These are phyloP conservation scores for Plagodis dolabraria DNA, from an alignment of 2,888 invertebrate species.

Conservation along the genomic window DNA sequence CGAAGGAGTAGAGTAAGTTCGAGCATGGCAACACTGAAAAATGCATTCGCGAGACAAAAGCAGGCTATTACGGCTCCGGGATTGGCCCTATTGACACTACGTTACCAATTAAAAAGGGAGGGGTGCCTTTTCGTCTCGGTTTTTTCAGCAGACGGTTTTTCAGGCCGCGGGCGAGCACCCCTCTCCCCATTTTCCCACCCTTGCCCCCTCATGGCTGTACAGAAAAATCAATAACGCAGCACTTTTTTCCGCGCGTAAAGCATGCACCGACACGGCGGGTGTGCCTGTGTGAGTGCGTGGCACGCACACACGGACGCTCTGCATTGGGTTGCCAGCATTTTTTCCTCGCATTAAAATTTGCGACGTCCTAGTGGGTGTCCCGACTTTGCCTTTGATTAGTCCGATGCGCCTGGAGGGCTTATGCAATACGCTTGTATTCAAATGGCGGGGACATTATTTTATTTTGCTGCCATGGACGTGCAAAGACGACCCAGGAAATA, in stretches of 20 bases:
- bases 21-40: constrained; percentile 76
- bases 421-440: constrained; percentile 46
- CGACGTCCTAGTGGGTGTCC: constrained; percentile 52
- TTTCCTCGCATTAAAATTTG: constrained; percentile 74
- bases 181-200: constrained; percentile 50
- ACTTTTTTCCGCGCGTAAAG: constrained; percentile 86
- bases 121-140: constrained; percentile 84
- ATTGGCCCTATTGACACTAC: constrained; percentile 85
- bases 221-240: constrained; percentile 86
- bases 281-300: constrained; percentile 55
- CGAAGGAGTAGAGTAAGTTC: constrained; percentile 26
- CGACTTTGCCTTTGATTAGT: constrained; percentile 63
- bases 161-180: constrained; percentile 79
- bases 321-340: constrained; percentile 73
- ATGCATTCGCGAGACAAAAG: constrained; percentile 81
- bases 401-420: constrained; percentile 66
- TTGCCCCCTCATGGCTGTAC: constrained; percentile 71
- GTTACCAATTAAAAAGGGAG: constrained; percentile 85
- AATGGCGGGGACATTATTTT: constrained; percentile 22
- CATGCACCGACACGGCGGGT: constrained; percentile 78
- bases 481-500: constrained; percentile 30
- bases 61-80: constrained; percentile 77
- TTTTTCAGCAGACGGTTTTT: constrained; percentile 84
- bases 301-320: constrained; percentile 61
- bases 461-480: constrained; percentile 23